These are phyloP conservation scores for Nothoprocta pentlandii DNA, from an alignment of 2,113 vertebrate genomes.

Conservation along the genomic window DNA sequence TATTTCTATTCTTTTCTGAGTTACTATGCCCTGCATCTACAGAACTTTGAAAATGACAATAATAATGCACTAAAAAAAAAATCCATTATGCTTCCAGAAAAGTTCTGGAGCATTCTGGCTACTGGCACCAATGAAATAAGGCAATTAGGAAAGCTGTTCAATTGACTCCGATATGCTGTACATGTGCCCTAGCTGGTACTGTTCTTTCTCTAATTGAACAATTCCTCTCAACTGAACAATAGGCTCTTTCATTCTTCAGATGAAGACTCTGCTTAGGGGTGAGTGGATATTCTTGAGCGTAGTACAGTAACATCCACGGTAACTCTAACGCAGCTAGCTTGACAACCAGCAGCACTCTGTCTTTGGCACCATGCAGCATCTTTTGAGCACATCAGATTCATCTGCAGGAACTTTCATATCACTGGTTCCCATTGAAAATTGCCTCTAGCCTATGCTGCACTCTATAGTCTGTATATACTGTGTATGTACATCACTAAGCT, in stretches of 20 bases:
- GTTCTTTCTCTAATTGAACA: neutral
- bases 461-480: neutral
- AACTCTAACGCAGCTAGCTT: neutral
- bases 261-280: neutral
- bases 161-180: neutral
- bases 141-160: neutral
- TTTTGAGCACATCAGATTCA: neutral
- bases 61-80: neutral
- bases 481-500: neutral
- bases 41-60: neutral
- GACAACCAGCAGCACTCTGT: neutral
- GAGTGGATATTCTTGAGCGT: neutral
- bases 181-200: neutral
- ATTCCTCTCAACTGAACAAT: neutral
- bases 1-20: neutral
- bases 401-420: neutral
- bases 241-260: neutral
- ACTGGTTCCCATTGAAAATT: neutral
- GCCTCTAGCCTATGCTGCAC: fast-evolving
- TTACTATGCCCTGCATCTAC: neutral
- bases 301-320: neutral
- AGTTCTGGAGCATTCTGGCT: neutral
- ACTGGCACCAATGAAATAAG: neutral
- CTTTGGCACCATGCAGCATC: neutral
- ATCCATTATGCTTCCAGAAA: neutral